Evolutionary conservation across 2,888 invertebrate genomes (phyloP).

Genomic region (Mesoligia furuncula): DNA sequence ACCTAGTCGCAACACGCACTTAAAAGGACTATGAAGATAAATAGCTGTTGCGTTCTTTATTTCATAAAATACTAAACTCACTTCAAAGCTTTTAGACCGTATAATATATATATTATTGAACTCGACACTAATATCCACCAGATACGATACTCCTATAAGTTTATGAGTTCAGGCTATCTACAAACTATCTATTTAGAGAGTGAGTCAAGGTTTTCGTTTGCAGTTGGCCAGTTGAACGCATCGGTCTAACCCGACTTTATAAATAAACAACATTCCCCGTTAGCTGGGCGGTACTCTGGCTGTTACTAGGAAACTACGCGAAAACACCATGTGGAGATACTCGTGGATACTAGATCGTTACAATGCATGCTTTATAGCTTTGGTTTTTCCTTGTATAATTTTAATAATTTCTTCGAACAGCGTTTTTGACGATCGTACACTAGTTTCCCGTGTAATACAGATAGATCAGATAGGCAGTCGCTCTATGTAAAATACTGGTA

Average conservation of each 20-base stretch:
- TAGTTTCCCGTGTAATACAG: no score
- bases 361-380: constrained; percentile 11
- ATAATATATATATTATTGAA: constrained; percentile 56
- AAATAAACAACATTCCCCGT: constrained; percentile 67
- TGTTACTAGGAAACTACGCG: constrained; percentile 48
- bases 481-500: no score
- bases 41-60: constrained; percentile 3
- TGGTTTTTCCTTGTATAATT: constrained; percentile 12
- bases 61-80: constrained; percentile 5
- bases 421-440: no score
- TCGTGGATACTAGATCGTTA: constrained; percentile 14
- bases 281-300: constrained; percentile 17
- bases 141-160: constrained; percentile 58
- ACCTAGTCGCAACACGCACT: constrained; percentile 32
- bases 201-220: constrained; percentile 78
- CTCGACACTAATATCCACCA: constrained; percentile 59
- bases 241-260: constrained; percentile 61
- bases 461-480: no score
- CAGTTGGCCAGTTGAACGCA: constrained; percentile 63
- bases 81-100: neutral
- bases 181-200: constrained; percentile 77
- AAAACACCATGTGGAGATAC: constrained; percentile 42
- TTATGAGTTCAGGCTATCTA: constrained; percentile 67
- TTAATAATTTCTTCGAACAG: constrained; percentile 25
- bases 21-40: constrained; percentile 17